Base-by-base conservation (phyloP, 2,888 invertebrate genomes). In the Cephus runcator region DNA sequence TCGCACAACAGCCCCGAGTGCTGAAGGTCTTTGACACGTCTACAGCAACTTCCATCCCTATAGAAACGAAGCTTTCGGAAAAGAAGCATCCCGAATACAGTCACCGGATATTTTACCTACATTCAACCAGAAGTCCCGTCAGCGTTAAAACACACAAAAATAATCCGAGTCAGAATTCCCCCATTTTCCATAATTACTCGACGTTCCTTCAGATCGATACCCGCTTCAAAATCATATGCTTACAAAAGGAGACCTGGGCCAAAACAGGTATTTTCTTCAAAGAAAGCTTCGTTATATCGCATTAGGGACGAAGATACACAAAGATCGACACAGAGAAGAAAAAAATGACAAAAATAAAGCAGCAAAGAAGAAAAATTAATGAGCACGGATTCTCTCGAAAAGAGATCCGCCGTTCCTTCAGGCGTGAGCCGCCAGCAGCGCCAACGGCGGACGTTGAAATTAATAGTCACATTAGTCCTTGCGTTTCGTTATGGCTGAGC, bases 381-480 rank as follows among this genome's bases (percentile, higher is more conserved):
- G 56, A 56, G 23, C 56, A 56, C 56, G 56, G 56, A 56, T 56
- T 56, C 23, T 9, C 56, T 23, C 9, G 23, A 56, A 56, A 23
- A 56, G 56, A 56, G 56, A 56, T 56, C 56, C 56, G 56, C 56
- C 9, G 15, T 23, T 56, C 56, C 23, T 23, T 23, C 56, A 0
- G 9, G 9, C 23, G 23, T 23, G 56, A 56, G 9, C 23, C 23
- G 56, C 56, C 56, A 56, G 23, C 56, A 56, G 56, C 56, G 56
- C 56, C 71, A 71, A 31, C 71, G 31, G 33, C 71, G 71, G 1
- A 71, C 71, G 71, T 12, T 34, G 4, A 33, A 71, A 71, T 71
- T 71, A 71, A 71, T 71, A 71, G 71, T 33, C 31, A 71, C 71
- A 71, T 71, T 71, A 71, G 71, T 33, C 71, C 71, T 71, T 23